phyloP scores from a whole-genome alignment of 2,888 invertebrate genomes.

The Deroplatys truncata region DNA sequence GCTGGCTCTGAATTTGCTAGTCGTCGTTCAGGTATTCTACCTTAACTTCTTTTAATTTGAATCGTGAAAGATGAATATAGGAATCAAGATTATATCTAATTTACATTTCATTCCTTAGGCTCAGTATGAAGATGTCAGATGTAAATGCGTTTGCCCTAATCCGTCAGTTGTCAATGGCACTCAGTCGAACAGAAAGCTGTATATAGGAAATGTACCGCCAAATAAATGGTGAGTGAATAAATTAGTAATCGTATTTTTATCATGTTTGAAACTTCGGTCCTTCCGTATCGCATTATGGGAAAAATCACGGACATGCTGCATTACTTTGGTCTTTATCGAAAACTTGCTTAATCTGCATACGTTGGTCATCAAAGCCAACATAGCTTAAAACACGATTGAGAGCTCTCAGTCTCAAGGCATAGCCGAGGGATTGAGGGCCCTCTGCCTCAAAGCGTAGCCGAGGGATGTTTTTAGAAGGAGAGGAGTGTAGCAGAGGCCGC shows the following conservation, averaged over 20 bases:
- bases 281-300: no score
- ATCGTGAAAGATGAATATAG: background rate
- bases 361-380: no score
- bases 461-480: no score
- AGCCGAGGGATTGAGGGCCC: no score
- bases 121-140: constrained; percentile 79
- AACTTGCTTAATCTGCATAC: no score
- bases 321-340: no score
- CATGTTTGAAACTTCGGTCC: no score
- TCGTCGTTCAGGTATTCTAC: background rate
- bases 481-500: no score
- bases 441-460: no score
- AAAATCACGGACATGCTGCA: no score
- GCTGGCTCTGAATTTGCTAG: background rate
- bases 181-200: constrained; percentile 64
- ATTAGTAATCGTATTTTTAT: background rate
- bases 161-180: constrained; percentile 69
- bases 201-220: constrained; percentile 75
- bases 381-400: no score
- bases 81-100: background rate
- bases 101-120: constrained; percentile 44
- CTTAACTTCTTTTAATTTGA: background rate
- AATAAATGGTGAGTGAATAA: constrained; percentile 63
- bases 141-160: constrained; percentile 82
- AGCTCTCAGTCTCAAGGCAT: no score